phyloP scores from a whole-genome alignment of 1,140 invertebrate species.

The Drosophila prosaltans region DNA sequence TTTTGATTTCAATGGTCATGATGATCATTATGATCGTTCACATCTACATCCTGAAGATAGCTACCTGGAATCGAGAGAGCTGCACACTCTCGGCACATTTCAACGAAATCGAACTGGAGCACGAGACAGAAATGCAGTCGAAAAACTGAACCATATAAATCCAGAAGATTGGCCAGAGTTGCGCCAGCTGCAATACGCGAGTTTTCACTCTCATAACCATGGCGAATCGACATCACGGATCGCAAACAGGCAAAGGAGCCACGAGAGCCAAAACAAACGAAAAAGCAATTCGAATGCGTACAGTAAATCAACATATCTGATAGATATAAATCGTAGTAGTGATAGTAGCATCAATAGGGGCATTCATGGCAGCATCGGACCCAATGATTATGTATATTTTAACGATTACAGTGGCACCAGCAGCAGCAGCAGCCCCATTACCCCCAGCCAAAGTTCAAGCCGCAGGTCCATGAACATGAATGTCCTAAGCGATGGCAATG shows the following conservation, averaged over 20 bases:
- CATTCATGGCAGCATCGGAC: conserved; percentile 31
- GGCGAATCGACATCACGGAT: neutral
- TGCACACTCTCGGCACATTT: neutral
- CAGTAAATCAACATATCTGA: conserved; percentile 76
- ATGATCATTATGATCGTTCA: neutral
- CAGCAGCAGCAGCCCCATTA: neutral
- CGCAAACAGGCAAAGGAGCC: conserved; percentile 14
- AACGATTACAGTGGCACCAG: conserved; percentile 47
- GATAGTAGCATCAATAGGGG: conserved; percentile 57
- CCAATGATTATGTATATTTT: conserved; percentile 61
- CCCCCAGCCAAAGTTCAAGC: conserved; percentile 8
- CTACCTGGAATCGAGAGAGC: conserved; percentile 3
- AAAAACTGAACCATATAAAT: conserved; percentile 8
- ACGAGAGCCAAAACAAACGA: conserved; percentile 17
- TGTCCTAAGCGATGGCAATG: neutral
- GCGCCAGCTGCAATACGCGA: conserved; percentile 16
- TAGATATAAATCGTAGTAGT: conserved; percentile 74
- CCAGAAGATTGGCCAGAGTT: conserved; percentile 29
- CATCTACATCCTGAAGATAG: neutral
- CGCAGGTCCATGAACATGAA: neutral
- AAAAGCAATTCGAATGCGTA: conserved; percentile 51
- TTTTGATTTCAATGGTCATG: conserved; percentile 10
- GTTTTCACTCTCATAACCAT: neutral
- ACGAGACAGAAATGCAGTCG: neutral
- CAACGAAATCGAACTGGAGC: conserved; percentile 17